Evolutionary conservation across 2,113 vertebrate genomes (phyloP).

Genomic region (Ciconia maguari): DNA sequence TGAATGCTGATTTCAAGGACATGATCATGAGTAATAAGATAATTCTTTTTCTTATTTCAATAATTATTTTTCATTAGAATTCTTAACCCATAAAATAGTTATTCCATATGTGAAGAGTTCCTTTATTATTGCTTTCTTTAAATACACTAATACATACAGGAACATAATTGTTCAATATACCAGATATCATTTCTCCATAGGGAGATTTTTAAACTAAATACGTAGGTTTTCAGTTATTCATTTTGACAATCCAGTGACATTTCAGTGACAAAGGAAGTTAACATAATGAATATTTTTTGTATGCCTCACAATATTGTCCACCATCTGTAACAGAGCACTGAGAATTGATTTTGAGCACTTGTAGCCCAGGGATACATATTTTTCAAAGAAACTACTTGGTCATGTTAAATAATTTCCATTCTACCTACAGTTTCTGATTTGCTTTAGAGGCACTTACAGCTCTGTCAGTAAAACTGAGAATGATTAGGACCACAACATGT

Average conservation of each 20-base stretch:
- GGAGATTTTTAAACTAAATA: not conserved
- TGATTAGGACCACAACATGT: conserved; percentile 16
- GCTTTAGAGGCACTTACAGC: conserved; percentile 25
- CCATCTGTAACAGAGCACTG: not conserved
- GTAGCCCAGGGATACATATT: conserved; percentile 26
- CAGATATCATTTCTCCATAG: not conserved
- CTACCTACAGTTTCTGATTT: conserved; percentile 48
- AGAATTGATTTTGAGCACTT: conserved; percentile 24
- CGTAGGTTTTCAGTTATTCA: not conserved
- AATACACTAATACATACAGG: not conserved
- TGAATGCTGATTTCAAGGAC: not conserved
- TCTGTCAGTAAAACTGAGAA: conserved; percentile 32
- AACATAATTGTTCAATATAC: not conserved
- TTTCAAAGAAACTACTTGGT: conserved; percentile 29
- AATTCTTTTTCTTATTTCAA: not conserved
- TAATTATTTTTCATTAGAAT: not conserved
- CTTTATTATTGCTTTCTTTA: not conserved
- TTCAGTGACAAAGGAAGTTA: conserved; percentile 32
- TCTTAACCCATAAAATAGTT: not conserved
- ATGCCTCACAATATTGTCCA: not conserved
- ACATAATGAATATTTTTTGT: not conserved
- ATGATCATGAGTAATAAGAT: not conserved
- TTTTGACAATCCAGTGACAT: conserved; percentile 21
- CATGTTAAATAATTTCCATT: conserved; percentile 30
- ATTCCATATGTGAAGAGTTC: not conserved